A percentile compares a stretch with the other conserved stretches of the same genome.
Conservation (phyloP, 2,888 invertebrate genomes). For the Drosophila stalkeri region DNA sequence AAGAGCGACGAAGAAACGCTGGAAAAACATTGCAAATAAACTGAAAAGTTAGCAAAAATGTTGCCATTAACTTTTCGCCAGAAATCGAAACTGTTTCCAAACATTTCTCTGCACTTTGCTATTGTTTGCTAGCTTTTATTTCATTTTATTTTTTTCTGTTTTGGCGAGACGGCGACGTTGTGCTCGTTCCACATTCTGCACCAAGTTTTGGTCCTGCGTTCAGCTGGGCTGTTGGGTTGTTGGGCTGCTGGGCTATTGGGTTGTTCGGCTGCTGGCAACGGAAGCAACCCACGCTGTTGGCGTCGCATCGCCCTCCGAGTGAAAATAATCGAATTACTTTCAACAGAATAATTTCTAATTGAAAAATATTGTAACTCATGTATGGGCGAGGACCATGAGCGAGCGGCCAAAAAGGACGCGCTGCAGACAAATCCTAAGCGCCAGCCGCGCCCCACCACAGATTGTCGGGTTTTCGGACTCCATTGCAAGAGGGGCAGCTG, state of each 20-base stretch:
- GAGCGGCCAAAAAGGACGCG: conserved; percentile 41
- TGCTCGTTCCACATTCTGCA: conserved; percentile 12
- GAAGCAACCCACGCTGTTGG: conserved; percentile 56
- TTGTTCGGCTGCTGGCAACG: conserved; percentile 30
- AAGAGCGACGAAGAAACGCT: background rate
- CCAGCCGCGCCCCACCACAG: conserved; percentile 21
- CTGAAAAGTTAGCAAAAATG: conserved; percentile 74
- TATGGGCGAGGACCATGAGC: conserved; percentile 42
- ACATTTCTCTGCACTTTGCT: conserved; percentile 69
- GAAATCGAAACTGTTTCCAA: conserved; percentile 75
- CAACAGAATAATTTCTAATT: conserved; percentile 86
- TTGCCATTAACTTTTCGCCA: conserved; percentile 70
- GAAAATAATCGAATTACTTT: conserved; percentile 86
- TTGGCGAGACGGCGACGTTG: conserved; percentile 52
- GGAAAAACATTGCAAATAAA: conserved; percentile 60
- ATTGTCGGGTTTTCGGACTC: conserved; percentile 30
- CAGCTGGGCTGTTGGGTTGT: no score
- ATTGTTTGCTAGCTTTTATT: conserved; percentile 33
- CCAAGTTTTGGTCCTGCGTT: conserved; percentile 13
- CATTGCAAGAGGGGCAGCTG: background rate
- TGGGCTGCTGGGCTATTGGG: background rate
- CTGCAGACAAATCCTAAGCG: conserved; percentile 44
- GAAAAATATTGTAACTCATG: conserved; percentile 85
- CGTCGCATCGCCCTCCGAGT: conserved; percentile 80
- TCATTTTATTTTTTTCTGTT: conserved; percentile 6